Evolutionary conservation across 2,888 invertebrate species (phyloP), one percentile per base, ranked within the genome.

Genomic region (Plagodis pulveraria): DNA sequence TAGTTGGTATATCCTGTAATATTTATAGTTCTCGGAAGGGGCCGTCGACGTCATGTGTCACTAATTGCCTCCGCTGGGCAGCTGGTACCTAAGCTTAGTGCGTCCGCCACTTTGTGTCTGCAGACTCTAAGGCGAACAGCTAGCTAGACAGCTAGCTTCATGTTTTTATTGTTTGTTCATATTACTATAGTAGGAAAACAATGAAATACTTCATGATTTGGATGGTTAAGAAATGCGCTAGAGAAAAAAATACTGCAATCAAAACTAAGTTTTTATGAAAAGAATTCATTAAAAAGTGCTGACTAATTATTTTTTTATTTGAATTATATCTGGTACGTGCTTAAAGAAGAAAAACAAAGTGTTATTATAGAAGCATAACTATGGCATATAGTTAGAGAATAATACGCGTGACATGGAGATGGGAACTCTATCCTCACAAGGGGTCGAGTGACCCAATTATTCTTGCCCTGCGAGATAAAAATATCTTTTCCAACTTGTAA

Each of bases 41-140:
- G 36, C 38, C 75, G 83, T 76, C 72, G 79, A 76, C 80, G 79
- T 79, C 86, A 82, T 83, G 79, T 87, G 87, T 76, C 78, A 66
- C 83, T 87, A 88, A 89, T 89, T 87, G 86, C 83, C 81, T 78
- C 79, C 78, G 77, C 80, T 80, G 81, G 81, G 67, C 80, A 79
- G 44, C 72, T 69, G 56, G 58, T 66, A 47, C 51, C 41, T 2
- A 52, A 61, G 60, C 56, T 52, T 61, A 61, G 56, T 45, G 46
- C 52, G 56, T 56, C 60, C 56, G 52, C 60, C 65, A 52, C 61
- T 63, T 55, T 57, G 48, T 62, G 58, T 64, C 66, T 65, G 60
- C 54, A 34, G 56, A 36, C 36, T 41, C 41, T 41, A 10, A 11
- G 12, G 11, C 58, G 65, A 66, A 69, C 65, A 56, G 56, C 50